Evolutionary conservation across 2,113 vertebrate genomes (phyloP).

Genomic region (Dinomys branickii): DNA sequence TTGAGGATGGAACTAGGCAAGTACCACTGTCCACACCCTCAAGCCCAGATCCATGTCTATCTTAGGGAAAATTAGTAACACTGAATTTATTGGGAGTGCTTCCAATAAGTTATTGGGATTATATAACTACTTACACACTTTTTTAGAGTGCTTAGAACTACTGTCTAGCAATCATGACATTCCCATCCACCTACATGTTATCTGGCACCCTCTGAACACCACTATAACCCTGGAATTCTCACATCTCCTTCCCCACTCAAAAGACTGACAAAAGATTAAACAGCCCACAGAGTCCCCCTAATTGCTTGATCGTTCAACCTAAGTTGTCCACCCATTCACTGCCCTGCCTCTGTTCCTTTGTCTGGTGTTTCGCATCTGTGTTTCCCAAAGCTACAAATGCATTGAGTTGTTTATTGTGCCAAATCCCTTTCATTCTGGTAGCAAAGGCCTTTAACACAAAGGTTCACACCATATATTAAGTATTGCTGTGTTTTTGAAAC

Average conservation of each 20-base stretch:
- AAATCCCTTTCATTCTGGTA: constrained; percentile 16
- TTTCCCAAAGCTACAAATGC: constrained; percentile 31
- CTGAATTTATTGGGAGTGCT: constrained; percentile 43
- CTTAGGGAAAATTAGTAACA: constrained; percentile 1
- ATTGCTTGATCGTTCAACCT: not conserved
- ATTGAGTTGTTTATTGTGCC: constrained; percentile 33
- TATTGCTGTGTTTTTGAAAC: constrained; percentile 26
- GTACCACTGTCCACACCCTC: not conserved
- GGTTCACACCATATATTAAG: not conserved
- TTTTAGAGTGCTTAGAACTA: constrained; percentile 8
- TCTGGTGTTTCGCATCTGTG: constrained; percentile 32
- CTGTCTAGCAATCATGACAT: not conserved
- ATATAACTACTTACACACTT: not conserved
- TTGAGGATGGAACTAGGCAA: not conserved
- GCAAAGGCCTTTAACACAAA: constrained; percentile 3
- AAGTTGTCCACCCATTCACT: not conserved
- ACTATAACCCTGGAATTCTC: constrained; percentile 20
- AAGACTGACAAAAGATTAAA: constrained; percentile 63
- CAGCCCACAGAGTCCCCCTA: constrained; percentile 23
- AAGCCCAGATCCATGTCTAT: constrained; percentile 29
- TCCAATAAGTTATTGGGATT: constrained; percentile 13
- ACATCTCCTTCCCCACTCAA: constrained; percentile 32
- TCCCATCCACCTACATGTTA: not conserved
- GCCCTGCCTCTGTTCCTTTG: not conserved
- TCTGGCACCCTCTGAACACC: constrained; percentile 13